phyloP scores from a whole-genome alignment of 2,113 vertebrate genomes.

The Trichechus manatus region DNA sequence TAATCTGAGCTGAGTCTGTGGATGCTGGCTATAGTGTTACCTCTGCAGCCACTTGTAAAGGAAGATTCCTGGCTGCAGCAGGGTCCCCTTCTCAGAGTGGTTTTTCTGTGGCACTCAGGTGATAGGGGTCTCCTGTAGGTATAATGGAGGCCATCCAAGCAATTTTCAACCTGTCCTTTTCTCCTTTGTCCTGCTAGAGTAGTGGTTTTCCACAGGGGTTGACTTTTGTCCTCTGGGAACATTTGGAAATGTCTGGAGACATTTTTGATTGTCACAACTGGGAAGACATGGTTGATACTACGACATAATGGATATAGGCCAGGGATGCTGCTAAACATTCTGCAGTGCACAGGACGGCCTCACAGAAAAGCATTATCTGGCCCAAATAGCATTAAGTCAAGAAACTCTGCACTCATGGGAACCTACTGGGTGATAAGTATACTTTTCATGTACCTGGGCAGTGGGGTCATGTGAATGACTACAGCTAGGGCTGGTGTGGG shows the following conservation, averaged over 20 bases:
- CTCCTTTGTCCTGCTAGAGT: neutral
- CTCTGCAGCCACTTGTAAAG: too few relatives aligned
- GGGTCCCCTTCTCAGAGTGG: too few relatives aligned
- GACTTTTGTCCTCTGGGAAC: rapidly evolving
- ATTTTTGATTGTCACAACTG: neutral
- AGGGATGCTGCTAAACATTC: neutral
- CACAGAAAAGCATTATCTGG: neutral
- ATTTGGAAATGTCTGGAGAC: neutral
- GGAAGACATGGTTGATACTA: neutral
- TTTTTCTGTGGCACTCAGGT: neutral
- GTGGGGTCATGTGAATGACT: neutral
- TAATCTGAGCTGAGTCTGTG: neutral
- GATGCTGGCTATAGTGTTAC: neutral
- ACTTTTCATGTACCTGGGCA: neutral
- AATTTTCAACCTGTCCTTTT: too few relatives aligned
- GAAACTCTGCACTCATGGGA: neutral
- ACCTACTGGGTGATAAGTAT: neutral
- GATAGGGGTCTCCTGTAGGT: too few relatives aligned
- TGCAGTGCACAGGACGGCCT: too few relatives aligned
- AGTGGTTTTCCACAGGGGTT: neutral
- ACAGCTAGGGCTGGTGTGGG: neutral
- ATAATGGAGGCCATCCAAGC: too few relatives aligned
- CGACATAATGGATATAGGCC: too few relatives aligned
- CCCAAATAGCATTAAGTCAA: neutral
- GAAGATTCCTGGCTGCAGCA: too few relatives aligned